These are phyloP conservation scores for Pseudomyrmex pallidus DNA, from an alignment of 1,140 invertebrate species.

Conservation along the genomic window DNA sequence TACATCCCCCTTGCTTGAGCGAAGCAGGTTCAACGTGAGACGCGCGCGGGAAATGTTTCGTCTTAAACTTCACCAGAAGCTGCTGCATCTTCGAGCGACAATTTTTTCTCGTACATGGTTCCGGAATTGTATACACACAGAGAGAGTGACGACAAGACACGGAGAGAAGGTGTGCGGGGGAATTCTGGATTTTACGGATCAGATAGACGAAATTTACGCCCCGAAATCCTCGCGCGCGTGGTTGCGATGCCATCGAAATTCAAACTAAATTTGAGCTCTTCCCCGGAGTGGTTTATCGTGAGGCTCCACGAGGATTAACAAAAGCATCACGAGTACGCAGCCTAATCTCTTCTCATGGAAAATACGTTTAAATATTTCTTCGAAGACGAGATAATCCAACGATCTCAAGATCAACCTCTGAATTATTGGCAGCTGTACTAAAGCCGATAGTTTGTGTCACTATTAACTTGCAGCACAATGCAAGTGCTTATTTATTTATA, in stretches of 20 bases:
- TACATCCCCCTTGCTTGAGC: conserved; percentile 16
- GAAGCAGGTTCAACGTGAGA: conserved; percentile 45
- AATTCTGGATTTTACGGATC: conserved; percentile 64
- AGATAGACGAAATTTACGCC: conserved; percentile 67
- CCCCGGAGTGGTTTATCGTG: conserved; percentile 51
- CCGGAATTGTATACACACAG: neutral
- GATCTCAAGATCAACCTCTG: conserved; percentile 15
- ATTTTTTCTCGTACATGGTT: conserved; percentile 16
- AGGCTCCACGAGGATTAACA: conserved; percentile 46
- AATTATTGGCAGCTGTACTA: conserved; percentile 45
- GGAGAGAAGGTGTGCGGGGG: conserved; percentile 8
- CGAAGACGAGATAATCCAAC: conserved; percentile 21
- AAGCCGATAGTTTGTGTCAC: neutral
- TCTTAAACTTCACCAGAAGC: neutral
- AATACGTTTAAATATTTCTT: neutral
- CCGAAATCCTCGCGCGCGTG: conserved; percentile 36
- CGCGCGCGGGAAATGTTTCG: conserved; percentile 40
- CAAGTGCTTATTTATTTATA: no score
- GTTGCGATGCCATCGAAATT: conserved; percentile 57
- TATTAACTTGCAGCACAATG: neutral
- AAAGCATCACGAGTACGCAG: neutral
- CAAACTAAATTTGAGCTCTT: conserved; percentile 39
- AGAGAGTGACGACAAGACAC: conserved; percentile 53
- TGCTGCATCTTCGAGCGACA: neutral
- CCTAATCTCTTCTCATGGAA: conserved; percentile 66